Base-by-base conservation (phyloP, 2,888 invertebrate species). In the Polydrusus tereticollis region DNA sequence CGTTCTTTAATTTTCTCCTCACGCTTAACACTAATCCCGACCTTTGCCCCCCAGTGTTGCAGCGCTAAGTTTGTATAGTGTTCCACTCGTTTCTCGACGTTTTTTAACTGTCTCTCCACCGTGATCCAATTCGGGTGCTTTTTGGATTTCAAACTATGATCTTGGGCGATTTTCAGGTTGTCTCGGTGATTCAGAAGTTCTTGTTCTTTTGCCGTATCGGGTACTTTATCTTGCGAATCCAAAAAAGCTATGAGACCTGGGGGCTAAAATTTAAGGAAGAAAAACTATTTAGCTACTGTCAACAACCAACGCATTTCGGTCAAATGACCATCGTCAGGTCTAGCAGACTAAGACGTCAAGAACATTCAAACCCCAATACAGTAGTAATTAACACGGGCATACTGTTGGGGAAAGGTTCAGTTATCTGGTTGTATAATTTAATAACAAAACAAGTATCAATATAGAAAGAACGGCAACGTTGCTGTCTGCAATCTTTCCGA, bases 151-250 rank as follows among this genome's bases (percentile, higher is more conserved):
- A 89, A 90, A 60, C 91, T 90, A 81, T 93, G 90, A 83, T 93
- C 94, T 82, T 94, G 94, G 41, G 98, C 99, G 74, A 98, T 90
- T 86, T 96, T 95, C 78, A 99, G 88, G 88, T 99, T 99, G 87
- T 99, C 98, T 64, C 99, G 88, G 82, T 94, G 92, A 79, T 93
- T 92, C 52, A 93, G 85, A 73, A 90, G 87, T 74, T 93, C 93
- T 78, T 90, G 91, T 79, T 92, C 93, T 29, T 91, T 78, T 67
- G 92, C 92, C 0, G 89, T 87, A 33, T 91, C 90, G 0, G 97
- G 96, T 0, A 97, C 94, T 65, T 90, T 88, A 72, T 97, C 98
- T 26, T 91, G 88, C 0, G 96, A 95, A 81, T 98, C 97, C 75
- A 99, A 88, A 85, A 94, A 98, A 64, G 91, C 90, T 69, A 99